Conservation (phyloP, 2,888 invertebrate genomes). For the Campoplex nolae region DNA sequence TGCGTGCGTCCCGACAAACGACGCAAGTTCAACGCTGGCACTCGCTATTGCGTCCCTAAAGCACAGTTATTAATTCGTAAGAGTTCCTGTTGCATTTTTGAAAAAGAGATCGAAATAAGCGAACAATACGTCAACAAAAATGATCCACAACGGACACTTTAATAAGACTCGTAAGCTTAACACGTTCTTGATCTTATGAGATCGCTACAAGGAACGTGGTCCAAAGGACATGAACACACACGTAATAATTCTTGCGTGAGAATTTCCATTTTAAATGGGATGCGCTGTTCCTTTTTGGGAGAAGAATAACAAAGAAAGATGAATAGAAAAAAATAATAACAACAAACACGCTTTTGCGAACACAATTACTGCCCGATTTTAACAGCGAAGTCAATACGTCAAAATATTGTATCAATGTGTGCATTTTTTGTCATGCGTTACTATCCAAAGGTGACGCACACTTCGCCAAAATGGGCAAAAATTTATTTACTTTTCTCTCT, state of each 20-base stretch:
- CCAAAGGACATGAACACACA: conserved; percentile 40
- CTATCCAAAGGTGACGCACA: conserved; percentile 52
- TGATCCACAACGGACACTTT: conserved; percentile 33
- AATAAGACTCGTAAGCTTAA: conserved; percentile 38
- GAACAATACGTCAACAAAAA: conserved; percentile 7
- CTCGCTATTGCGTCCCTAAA: conserved; percentile 89
- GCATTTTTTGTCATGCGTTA: conserved; percentile 55
- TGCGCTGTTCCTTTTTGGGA: conserved; percentile 53
- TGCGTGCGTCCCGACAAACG: conserved; percentile 93
- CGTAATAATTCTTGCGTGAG: conserved; percentile 17
- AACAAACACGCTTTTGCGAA: conserved; percentile 66
- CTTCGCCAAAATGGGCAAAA: conserved; percentile 62
- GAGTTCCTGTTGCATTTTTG: conserved; percentile 61
- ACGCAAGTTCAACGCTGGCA: conserved; percentile 98
- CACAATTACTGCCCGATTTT: conserved; percentile 77
- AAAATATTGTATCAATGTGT: conserved; percentile 59
- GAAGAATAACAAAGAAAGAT: conserved; percentile 1
- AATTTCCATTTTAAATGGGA: conserved; percentile 51
- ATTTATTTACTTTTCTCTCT: conserved; percentile 33
- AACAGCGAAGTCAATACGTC: conserved; percentile 78
- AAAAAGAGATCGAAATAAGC: conserved; percentile 10
- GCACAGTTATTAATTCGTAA: conserved; percentile 45
- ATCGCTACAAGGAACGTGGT: conserved; percentile 38
- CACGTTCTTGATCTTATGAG: conserved; percentile 50
- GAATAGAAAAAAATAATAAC: not conserved